Evolutionary conservation across 2,888 invertebrate species (phyloP), one percentile per base, ranked within the genome.

Genomic region (Xestoiulus laeticollis): DNA sequence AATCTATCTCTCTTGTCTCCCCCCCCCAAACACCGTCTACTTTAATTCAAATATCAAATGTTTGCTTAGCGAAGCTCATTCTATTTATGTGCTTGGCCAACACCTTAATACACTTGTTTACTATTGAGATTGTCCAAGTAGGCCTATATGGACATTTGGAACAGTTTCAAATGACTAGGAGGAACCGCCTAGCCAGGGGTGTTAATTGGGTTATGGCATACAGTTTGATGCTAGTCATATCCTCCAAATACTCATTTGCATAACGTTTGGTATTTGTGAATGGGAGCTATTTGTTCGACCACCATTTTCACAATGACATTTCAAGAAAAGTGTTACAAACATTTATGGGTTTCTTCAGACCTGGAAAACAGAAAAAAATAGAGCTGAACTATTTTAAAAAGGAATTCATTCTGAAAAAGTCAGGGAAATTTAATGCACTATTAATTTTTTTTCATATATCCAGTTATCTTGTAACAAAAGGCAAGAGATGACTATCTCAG

Each of bases 31-130:
- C 83, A 3, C 43, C 33, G 43, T 84, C 84, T 84, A 84, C 33
- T 32, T 84, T 33, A 84, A 84, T 84, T 84, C 84, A 84, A 84
- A 84, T 84, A 84, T 33, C 84, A 84, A 84, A 43, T 84, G 84
- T 84, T 84, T 84, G 84, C 10, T 38, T 84, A 84, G 84, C 43
- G 33, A 33, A 33, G 84, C 43, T 32, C 12, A 84, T 68, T 68
- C 68, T 68, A 68, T 68, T 68, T 68, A 68, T 68, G 68, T 68
- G 68, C 68, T 26, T 26, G 22, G 68, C 26, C 68, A 68, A 68
- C 68, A 68, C 68, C 68, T 68, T 68, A 68, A 68, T 68, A 26
- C 68, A 26, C 22, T 68, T 68, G 68, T 68, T 68, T 68, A 68
- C 68, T 22, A 22, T 68, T 68, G 12, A 68, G 68, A 26, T 68